A percentile compares a stretch with the other conserved stretches of the same genome.
Evolutionary conservation across 2,888 invertebrate genomes (phyloP).

Genomic region (Lasioglossum pauxillum): DNA sequence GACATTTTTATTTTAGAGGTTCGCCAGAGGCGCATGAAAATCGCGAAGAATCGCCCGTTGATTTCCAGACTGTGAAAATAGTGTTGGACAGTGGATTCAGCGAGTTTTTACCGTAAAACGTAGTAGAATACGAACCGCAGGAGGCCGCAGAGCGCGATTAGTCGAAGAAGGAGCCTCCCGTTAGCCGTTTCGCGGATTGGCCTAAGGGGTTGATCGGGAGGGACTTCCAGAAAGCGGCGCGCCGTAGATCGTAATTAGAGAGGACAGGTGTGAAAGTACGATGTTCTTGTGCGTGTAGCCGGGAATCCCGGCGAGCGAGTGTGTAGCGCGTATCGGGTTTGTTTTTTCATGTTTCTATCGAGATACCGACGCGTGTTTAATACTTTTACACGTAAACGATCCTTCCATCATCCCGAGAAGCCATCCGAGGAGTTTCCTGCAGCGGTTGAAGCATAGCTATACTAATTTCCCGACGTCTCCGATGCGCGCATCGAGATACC

Average conservation of each 20-base stretch:
- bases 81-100: slow-evolving; percentile 1
- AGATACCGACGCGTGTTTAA: slow-evolving; percentile 76
- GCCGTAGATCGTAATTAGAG: slow-evolving; percentile 33
- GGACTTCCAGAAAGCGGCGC: slow-evolving; percentile 28
- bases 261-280: slow-evolving; percentile 14
- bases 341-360: slow-evolving; percentile 75
- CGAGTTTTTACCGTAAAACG: slow-evolving; percentile 67
- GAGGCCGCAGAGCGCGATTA: slow-evolving; percentile 29
- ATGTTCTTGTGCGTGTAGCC: slow-evolving; percentile 5
- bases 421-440: slow-evolving; percentile 35
- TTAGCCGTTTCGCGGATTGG: slow-evolving; percentile 43
- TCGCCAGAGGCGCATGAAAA: not conserved
- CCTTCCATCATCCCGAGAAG: slow-evolving; percentile 22
- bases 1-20: not conserved
- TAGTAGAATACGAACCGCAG: slow-evolving; percentile 46
- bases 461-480: slow-evolving; percentile 7
- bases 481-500: slow-evolving; percentile 20
- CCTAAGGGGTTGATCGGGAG: slow-evolving; percentile 38
- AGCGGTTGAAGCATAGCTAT: not conserved
- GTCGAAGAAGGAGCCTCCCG: slow-evolving; percentile 13
- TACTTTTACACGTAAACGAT: slow-evolving; percentile 77
- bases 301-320: slow-evolving; percentile 52
- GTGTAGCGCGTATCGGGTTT: slow-evolving; percentile 68
- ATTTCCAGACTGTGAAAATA: not conserved
- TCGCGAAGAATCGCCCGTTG: not conserved